Base-by-base conservation (phyloP, 2,113 vertebrate species). In the Platichthys flesus region DNA sequence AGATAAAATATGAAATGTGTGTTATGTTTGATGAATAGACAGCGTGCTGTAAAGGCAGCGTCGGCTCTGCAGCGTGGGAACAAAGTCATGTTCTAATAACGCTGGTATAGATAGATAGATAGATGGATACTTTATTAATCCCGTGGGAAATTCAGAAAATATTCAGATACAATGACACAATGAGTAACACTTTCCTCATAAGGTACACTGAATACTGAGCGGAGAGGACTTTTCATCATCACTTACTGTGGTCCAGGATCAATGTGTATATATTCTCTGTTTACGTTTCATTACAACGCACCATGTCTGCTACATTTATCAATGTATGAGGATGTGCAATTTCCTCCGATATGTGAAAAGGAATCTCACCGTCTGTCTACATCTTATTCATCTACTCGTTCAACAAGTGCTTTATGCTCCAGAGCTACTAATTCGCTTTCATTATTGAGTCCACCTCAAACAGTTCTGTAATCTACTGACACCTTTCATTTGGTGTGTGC, bases 1-100 rank as follows among this genome's bases (percentile, higher is more conserved):
- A 26, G 42, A 72, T 65, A 23, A 69, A 81, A 76, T 55, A 56
- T 56, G 6, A 67, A 66, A 71, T 59, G 40, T 60, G 35, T 26
- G 65, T 49, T 26, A 45, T 68, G 60, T 61, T 37, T 21, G 9
- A 45, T 59, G 59, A 2, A 13, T 47, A 51, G 26, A 28, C 57
- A 40, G 40, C 24, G 42, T 20, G 42, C 16, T 56, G 20, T 24
- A 49, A 54, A 66, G 42, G 67, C 9, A 24, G 10, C 40, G 12
- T 57, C 23, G 49, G 26, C 35, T 56, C 1, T 55, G 26, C 15
- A 0, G 6, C 45, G 54, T 65, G 47, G 49, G 40, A 26, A 54
- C 42, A 20, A 65, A 70, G 21, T 0, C 4, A 13, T 49, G 4
- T 62, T 45, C 67, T 67, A 9, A 72, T 58, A 0, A 68, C 63